Evolutionary conservation across 2,888 invertebrate species (phyloP).

Genomic region (Iselma pallidipennis): DNA sequence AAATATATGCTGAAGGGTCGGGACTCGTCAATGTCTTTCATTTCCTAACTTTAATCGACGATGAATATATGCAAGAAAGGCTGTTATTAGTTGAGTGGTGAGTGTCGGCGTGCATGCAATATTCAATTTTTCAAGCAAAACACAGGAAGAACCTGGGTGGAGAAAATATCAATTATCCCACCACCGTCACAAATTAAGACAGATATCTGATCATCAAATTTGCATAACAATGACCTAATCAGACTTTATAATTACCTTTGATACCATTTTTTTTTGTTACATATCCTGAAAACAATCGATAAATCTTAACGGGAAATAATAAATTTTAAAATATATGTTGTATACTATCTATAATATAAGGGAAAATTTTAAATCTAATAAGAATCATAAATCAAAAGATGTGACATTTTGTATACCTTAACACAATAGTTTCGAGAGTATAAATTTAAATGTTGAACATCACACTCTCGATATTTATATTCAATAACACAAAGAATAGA

Average conservation of each 20-base stretch:
- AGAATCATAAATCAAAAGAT: conserved; percentile 18
- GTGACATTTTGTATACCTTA: conserved; percentile 14
- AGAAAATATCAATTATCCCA: neutral
- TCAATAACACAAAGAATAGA: conserved; percentile 22
- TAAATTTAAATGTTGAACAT: conserved; percentile 25
- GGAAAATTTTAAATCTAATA: conserved; percentile 2
- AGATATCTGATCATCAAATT: conserved; percentile 11
- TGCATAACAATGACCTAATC: neutral
- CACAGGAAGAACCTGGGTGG: neutral
- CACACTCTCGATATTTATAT: conserved; percentile 20
- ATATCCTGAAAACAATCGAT: neutral
- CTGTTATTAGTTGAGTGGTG: conserved; percentile 16
- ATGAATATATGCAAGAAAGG: conserved; percentile 1
- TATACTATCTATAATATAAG: neutral
- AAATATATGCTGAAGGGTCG: conserved; percentile 10
- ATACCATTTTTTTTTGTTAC: neutral
- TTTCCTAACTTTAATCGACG: neutral
- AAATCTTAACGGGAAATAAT: neutral
- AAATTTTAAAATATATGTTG: neutral
- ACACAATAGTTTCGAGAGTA: conserved; percentile 23
- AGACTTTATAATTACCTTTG: neutral
- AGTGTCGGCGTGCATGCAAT: conserved; percentile 6
- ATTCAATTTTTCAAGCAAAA: conserved; percentile 5
- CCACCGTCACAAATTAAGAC: conserved; percentile 9
- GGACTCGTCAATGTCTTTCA: conserved; percentile 13